Base-by-base conservation (phyloP, 2,113 vertebrate species). In the Seriola rivoliana region DNA sequence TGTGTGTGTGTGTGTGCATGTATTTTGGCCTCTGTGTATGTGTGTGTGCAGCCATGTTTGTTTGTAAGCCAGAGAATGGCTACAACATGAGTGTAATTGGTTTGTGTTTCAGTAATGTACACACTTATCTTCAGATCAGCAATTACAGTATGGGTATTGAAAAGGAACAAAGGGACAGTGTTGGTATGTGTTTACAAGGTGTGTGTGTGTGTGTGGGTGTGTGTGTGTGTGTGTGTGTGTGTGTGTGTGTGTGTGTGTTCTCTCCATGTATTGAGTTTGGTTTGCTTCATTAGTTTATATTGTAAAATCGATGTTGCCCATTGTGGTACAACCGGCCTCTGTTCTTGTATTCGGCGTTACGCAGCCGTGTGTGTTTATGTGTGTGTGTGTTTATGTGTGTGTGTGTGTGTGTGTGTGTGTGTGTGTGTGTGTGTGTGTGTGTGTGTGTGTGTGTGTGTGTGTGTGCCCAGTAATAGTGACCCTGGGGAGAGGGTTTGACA, bases 221-320 rank as follows among this genome's bases (percentile, higher is more conserved):
- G 75, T 40, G 40, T 40, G 40, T 40, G 40, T 40, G 40, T 10
- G 8, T n/a, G n/a, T n/a, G n/a, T n/a, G n/a, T 42, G 65, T 66
- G 14, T 55, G n/a, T 81, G 72, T 78, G 19, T 77, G 58, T 81
- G 79, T 71, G 63, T 71, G 29, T 7, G 14, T 2, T 29, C 10
- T 75, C 67, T 74, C 23, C 68, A 13, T 75, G 79, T 89, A 85
- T 87, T 73, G 87, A 90, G 81, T 84, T 90, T 57, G 66, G 68
- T 85, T 70, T 78, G 93, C 89, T 90, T 93, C 91, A 91, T 92
- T 93, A 91, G 91, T 90, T 90, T 89, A 84, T 87, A 92, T 93
- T 93, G 88, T 90, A 90, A 92, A 94, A 94, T 94, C 91, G 66
- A 93, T 93, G 90, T 75, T 54, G 71, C 79, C 86, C 75, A 75